Conservation (phyloP, 2,797 vertebrate species). For the Rachycentron canadum region DNA sequence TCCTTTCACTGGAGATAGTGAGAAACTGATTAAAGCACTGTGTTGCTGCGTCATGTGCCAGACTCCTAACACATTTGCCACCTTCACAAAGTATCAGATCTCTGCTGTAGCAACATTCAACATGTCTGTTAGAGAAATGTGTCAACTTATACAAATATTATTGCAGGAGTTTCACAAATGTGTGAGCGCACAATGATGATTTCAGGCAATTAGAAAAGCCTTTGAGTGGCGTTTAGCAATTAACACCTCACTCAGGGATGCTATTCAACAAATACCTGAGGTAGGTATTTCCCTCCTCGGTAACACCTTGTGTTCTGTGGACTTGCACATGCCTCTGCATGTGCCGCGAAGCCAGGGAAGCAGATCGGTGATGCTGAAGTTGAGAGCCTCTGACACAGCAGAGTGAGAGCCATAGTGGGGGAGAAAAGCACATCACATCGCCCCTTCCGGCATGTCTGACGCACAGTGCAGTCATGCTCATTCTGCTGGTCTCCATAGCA, state of each 20-base stretch:
- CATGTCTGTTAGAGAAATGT: neutral
- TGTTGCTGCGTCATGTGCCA: neutral
- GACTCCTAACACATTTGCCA: neutral
- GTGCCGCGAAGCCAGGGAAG: constrained; percentile 57
- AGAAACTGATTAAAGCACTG: constrained; percentile 1
- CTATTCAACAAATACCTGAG: constrained; percentile 65
- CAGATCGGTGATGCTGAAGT: constrained; percentile 67
- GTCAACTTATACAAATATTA: constrained; percentile 14
- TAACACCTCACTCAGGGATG: constrained; percentile 60
- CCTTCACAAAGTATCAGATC: constrained; percentile 9
- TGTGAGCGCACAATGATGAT: constrained; percentile 25
- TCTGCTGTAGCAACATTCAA: constrained; percentile 13
- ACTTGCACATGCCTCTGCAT: constrained; percentile 55
- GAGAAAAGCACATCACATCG: constrained; percentile 76
- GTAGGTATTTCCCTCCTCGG: constrained; percentile 61
- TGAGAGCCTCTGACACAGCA: constrained; percentile 79
- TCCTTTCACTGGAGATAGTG: constrained; percentile 34
- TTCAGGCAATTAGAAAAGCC: constrained; percentile 47
- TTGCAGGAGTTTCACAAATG: constrained; percentile 13
- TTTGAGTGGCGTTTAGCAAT: constrained; percentile 72
- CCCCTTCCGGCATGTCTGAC: constrained; percentile 84
- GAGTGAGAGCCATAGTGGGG: constrained; percentile 74
- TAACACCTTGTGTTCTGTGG: constrained; percentile 30
- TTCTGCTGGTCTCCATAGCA: constrained; percentile 81
- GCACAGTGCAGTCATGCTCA: constrained; percentile 83